Percentiles rank a stretch among this genome's conserved stretches.
Evolutionary conservation across 2,797 vertebrate species (phyloP).

Genomic region (Eleutherodactylus coqui): DNA sequence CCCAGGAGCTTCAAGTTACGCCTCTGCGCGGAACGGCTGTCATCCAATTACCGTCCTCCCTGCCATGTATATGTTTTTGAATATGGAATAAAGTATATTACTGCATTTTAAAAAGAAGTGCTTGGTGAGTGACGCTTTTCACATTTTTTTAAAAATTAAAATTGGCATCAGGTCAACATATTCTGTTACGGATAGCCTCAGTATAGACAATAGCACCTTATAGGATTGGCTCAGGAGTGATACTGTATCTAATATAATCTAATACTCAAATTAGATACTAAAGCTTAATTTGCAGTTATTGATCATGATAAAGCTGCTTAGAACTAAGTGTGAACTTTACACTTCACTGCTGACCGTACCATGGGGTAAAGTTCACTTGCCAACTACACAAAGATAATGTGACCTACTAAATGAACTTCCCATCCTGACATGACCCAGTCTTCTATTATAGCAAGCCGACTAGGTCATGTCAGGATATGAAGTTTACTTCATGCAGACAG

Average conservation of each 20-base stretch:
- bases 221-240: neutral
- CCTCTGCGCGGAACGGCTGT: no score
- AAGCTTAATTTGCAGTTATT: neutral
- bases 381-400: neutral
- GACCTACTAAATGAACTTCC: neutral
- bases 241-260: neutral
- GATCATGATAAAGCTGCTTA: neutral
- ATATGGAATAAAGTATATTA: no score
- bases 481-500: no score
- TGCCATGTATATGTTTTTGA: no score
- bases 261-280: neutral
- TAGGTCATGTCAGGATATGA: no score
- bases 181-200: neutral
- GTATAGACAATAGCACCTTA: neutral
- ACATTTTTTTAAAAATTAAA: neutral
- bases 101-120: neutral
- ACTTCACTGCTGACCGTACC: neutral
- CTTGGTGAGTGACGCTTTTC: no score
- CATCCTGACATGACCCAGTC: neutral
- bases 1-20: no score
- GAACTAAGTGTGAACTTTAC: neutral
- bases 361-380: conserved; percentile 24
- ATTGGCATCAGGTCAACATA: neutral
- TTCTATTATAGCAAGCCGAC: neutral
- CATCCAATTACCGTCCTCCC: no score